Evolutionary conservation across 2,113 vertebrate genomes (phyloP).

Genomic region (Oostethus manadensis): DNA sequence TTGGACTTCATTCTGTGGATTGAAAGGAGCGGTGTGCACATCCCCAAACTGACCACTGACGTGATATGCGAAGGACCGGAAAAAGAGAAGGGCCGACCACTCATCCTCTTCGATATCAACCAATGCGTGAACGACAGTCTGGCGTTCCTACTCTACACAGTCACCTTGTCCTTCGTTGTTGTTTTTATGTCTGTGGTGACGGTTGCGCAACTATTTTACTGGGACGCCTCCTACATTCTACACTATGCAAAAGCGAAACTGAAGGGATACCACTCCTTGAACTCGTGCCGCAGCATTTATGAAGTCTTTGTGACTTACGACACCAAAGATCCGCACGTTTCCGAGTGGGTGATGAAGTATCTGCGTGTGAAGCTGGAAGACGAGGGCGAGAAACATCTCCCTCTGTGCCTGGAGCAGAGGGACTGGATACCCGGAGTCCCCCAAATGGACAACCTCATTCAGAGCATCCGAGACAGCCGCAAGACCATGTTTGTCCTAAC

Average conservation of each 20-base stretch:
- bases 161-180: conserved; percentile 57
- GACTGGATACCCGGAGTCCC: conserved; percentile 71
- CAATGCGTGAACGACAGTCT: conserved; percentile 55
- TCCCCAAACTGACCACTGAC: conserved; percentile 61
- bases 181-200: conserved; percentile 52
- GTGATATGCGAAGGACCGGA: conserved; percentile 58
- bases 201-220: conserved; percentile 73
- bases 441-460: conserved; percentile 72
- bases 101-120: conserved; percentile 51
- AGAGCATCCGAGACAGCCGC: conserved; percentile 75
- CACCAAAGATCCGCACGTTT: conserved; percentile 68
- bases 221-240: conserved; percentile 70
- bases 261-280: conserved; percentile 57
- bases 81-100: conserved; percentile 26
- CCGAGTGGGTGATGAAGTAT: conserved; percentile 71
- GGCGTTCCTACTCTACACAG: conserved; percentile 48
- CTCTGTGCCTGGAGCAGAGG: conserved; percentile 70
- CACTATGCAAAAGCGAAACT: conserved; percentile 63
- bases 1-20: conserved; percentile 72
- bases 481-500: conserved; percentile 75
- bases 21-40: conserved; percentile 33
- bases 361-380: conserved; percentile 72
- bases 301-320: conserved; percentile 74
- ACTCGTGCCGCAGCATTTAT: conserved; percentile 51
- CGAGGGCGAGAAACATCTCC: conserved; percentile 53